These are phyloP conservation scores for Solea senegalensis DNA, from an alignment of 2,113 vertebrate genomes.

Conservation along the genomic window DNA sequence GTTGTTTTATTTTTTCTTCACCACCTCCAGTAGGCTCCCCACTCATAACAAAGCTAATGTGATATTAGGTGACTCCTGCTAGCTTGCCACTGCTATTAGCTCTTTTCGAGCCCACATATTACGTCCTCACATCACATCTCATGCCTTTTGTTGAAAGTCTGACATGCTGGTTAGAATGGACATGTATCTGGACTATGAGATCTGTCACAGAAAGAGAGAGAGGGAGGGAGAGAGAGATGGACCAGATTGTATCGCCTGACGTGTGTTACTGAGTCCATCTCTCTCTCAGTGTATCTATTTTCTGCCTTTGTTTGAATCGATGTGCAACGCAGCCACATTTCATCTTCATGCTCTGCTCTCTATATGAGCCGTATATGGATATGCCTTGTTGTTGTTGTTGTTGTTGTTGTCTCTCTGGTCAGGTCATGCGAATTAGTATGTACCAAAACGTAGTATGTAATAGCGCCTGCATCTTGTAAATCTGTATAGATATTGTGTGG, in stretches of 20 bases:
- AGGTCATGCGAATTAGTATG: not conserved
- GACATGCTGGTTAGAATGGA: not conserved
- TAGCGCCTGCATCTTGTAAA: constrained; percentile 22
- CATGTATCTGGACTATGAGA: not conserved
- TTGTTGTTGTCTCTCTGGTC: constrained; percentile 1
- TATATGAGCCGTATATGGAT: constrained; percentile 35
- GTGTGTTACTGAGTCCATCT: constrained; percentile 30
- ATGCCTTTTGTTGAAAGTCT: constrained; percentile 2
- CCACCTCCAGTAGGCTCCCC: constrained; percentile 16
- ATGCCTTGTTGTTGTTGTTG: not conserved
- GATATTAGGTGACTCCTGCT: constrained; percentile 64
- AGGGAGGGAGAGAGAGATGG: not conserved
- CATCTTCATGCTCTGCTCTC: constrained; percentile 48
- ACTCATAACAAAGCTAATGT: constrained; percentile 59
- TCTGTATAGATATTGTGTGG: constrained; percentile 41
- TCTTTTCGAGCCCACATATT: constrained; percentile 9
- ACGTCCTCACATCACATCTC: constrained; percentile 7
- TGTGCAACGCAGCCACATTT: constrained; percentile 72
- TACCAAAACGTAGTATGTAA: not conserved
- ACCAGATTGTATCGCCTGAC: constrained; percentile 11
- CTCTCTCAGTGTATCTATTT: constrained; percentile 28
- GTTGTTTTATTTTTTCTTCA: not conserved
- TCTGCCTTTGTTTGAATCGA: constrained; percentile 75
- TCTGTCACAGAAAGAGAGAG: not conserved
- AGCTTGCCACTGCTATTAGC: constrained; percentile 61